These are phyloP conservation scores for Melopsittacus undulatus DNA, from an alignment of 2,797 vertebrate species.

Conservation along the genomic window DNA sequence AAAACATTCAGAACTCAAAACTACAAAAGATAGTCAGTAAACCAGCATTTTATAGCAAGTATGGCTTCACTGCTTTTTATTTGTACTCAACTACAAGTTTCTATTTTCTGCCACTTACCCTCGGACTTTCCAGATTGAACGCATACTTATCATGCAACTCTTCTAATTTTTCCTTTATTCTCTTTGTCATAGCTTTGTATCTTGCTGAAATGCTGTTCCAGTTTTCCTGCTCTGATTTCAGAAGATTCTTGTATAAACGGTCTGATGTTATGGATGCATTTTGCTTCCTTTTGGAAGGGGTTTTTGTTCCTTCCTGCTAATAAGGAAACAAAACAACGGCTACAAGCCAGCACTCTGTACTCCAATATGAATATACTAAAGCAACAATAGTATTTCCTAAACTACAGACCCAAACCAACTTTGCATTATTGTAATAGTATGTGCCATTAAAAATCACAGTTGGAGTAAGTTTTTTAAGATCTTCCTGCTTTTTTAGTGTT, in stretches of 20 bases:
- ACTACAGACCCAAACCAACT: not conserved
- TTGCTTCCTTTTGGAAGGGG: not conserved
- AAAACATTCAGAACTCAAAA: not conserved
- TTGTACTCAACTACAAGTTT: not conserved
- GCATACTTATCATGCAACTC: slow-evolving; percentile 72
- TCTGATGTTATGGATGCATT: not conserved
- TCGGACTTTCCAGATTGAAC: slow-evolving; percentile 59
- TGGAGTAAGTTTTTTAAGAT: not conserved
- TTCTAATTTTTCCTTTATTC: slow-evolving; percentile 81
- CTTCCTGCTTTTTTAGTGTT: not conserved
- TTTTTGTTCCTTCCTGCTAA: slow-evolving; percentile 19
- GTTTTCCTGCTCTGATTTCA: slow-evolving; percentile 71
- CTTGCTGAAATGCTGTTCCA: slow-evolving; percentile 67
- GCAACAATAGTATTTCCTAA: not conserved
- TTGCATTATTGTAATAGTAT: not conserved
- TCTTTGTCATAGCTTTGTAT: slow-evolving; percentile 78
- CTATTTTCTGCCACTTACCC: slow-evolving; percentile 75
- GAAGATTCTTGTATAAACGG: slow-evolving; percentile 61
- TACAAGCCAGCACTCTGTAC: not conserved
- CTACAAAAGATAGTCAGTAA: not conserved
- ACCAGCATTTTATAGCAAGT: not conserved
- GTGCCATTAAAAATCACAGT: not conserved
- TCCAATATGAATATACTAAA: not conserved
- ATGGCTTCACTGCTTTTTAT: not conserved
- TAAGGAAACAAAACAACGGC: not conserved